Conservation (phyloP, 2,888 invertebrate species). For the Odontomyia ornata region DNA sequence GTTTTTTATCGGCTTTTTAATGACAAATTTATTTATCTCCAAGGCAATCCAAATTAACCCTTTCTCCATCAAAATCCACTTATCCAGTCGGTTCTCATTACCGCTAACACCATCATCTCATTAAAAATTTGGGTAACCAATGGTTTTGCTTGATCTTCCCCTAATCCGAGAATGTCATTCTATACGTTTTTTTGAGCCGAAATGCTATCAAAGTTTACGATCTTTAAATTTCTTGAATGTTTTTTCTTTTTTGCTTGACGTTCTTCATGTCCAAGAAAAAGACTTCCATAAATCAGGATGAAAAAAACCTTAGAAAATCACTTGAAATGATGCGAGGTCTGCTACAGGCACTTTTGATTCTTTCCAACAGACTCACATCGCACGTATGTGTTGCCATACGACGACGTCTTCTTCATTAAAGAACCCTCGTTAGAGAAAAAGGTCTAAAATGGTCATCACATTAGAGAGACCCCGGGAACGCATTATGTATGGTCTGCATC, state of each 20-base stretch:
- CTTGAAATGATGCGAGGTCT: neutral
- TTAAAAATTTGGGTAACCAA: constrained; percentile 10
- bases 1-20: too few species aligned
- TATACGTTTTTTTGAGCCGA: neutral
- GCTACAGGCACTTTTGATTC: neutral
- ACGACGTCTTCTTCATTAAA: neutral
- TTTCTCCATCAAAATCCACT: neutral
- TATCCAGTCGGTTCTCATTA: constrained; percentile 1
- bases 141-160: neutral
- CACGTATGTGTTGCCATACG: too few species aligned
- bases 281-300: neutral
- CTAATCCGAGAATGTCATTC: constrained; percentile 2
- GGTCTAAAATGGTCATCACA: neutral
- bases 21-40: neutral
- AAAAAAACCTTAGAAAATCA: neutral
- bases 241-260: neutral
- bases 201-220: neutral
- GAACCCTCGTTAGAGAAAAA: neutral
- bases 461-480: neutral
- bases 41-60: neutral
- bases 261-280: neutral
- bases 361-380: neutral
- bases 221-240: neutral
- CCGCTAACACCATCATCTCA: constrained; percentile 2
- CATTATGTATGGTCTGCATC: constrained; percentile 3